Evolutionary conservation across 2,888 invertebrate species (phyloP), one percentile per base, ranked within the genome.

Genomic region (Lapara coniferarum): DNA sequence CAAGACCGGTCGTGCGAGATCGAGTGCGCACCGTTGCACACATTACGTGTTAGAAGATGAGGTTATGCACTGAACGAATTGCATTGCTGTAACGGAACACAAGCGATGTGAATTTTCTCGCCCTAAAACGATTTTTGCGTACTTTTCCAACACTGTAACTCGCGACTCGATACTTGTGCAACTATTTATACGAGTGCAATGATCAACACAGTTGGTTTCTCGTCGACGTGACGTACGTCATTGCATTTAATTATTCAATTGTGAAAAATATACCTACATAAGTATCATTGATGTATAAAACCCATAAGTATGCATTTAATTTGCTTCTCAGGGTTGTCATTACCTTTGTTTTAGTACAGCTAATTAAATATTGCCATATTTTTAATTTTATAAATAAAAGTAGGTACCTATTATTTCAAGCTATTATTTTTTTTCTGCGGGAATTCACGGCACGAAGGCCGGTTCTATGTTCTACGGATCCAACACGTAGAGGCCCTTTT

Each of bases 61-160:
- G 90, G 91, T 92, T 92, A 90, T 91, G 90, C 88, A 86, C 84
- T 84, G 83, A 83, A 84, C 82, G 83, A 85, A 86, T 85, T 87
- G 87, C 82, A 81, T 76, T 79, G 74, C 75, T 80, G 78, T 91
- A 92, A 92, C 91, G 91, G 92, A 90, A 90, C 87, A 86, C 79
- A 81, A 72, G 78, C 84, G 86, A 92, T 93, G 93, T 92, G 93
- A 93, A 92, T 92, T 91, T 92, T 92, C 93, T 91, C 92, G 92
- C 86, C 92, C 91, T 89, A 89, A 89, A 90, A 89, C 78, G 78
- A 88, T 92, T 92, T 92, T 91, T 92, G 85, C 82, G 67, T 73
- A 81, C 83, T 87, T 90, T 90, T 87, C 88, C 85, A 85, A 89
- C 87, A 88, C 85, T 85, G 86, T 87, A 87, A 87, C 81, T 75